Evolutionary conservation across 2,113 vertebrate genomes (phyloP), one percentile per base, ranked within the genome.

Genomic region (Pterocles gutturalis): DNA sequence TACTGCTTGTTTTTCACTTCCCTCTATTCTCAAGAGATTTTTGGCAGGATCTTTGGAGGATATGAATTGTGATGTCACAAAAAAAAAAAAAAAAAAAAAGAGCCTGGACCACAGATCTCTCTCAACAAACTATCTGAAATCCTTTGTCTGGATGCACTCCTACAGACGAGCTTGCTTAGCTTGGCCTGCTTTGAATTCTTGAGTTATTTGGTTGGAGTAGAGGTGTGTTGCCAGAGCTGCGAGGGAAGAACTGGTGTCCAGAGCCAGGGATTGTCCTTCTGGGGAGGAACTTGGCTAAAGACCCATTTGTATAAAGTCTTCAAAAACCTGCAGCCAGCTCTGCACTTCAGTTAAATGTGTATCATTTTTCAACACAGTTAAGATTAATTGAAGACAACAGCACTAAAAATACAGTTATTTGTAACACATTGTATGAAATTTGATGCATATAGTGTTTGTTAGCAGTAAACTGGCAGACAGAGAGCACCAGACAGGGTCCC

Each of bases 51-150:
- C 89, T 95, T 95, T 80, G 82, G 62, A 96, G 89, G 70, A 49
- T 94, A 38, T 89, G 83, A 95, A 67, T 96, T 90, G 85, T 96
- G 96, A 97, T 93, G 85, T 97, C 92, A 96, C 83, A 64, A 86
- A 83, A 94, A 92, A 41, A 41, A 41, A 41, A 41, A 41, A 41
- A 64, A 88, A 83, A 94, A 92, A 77, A 95, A 86, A 62, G 36
- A 70, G 65, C 5, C 57, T 93, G 72, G 61, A 89, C 80, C 45
- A 61, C 91, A 89, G 72, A 16, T 58, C 41, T 95, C 38, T 67
- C 73, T 91, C 69, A 48, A 20, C 65, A 89, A 65, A 41, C 57
- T 76, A 34, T 87, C 73, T 1, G 2, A 66, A 85, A 72, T 79
- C 80, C 58, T 89, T 83, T 94, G 60, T 90, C 71, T 94, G 92